Evolutionary conservation across 2,888 invertebrate genomes (phyloP).

Genomic region (Ryuthela nishihirai): DNA sequence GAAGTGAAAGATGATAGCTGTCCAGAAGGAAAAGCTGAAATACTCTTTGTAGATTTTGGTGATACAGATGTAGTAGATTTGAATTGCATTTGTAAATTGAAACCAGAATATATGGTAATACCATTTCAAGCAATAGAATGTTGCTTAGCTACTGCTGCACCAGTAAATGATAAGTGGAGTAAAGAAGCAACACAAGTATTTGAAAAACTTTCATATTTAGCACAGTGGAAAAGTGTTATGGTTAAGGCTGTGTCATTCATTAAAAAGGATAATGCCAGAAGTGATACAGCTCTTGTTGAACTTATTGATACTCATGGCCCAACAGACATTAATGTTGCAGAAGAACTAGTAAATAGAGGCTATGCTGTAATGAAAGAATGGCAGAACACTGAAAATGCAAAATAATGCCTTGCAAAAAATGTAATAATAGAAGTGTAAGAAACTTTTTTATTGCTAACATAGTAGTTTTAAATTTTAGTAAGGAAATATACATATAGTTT

Average conservation of each 20-base stretch:
- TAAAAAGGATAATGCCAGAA: conserved; percentile 56
- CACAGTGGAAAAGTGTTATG: conserved; percentile 72
- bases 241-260: conserved; percentile 69
- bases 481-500: no score
- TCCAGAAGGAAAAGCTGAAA: conserved; percentile 46
- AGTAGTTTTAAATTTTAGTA: no score
- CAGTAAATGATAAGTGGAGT: conserved; percentile 7
- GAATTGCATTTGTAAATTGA: conserved; percentile 44
- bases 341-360: conserved; percentile 59
- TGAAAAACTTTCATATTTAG: conserved; percentile 51
- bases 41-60: conserved; percentile 50
- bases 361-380: no score
- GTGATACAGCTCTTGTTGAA: conserved; percentile 72
- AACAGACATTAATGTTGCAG: conserved; percentile 61
- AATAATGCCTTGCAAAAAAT: no score
- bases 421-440: no score
- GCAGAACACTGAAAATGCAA: no score
- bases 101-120: conserved; percentile 47
- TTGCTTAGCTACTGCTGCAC: conserved; percentile 44
- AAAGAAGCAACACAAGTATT: conserved; percentile 49
- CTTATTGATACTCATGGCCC: conserved; percentile 66
- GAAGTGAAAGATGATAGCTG: conserved; percentile 61
- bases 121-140: conserved; percentile 51
- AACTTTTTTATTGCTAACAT: no score
- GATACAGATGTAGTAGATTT: conserved; percentile 47